Conservation (phyloP, 2,888 invertebrate genomes). For the Galerucella nymphaeae region DNA sequence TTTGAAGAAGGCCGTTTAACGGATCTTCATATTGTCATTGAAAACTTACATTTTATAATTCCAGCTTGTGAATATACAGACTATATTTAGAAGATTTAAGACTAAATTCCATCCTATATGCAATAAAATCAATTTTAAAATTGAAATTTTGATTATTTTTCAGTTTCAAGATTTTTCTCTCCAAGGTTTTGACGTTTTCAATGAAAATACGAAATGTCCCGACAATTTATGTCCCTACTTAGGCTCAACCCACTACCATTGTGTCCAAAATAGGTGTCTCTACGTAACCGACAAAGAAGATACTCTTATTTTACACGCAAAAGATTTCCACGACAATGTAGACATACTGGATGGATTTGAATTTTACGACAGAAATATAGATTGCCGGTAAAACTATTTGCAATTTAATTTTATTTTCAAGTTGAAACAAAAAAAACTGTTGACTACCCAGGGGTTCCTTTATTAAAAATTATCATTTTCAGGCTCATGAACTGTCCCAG, state of each 20-base stretch:
- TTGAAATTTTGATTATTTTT: conserved; percentile 35
- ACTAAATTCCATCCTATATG: too few relatives aligned
- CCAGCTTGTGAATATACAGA: too few relatives aligned
- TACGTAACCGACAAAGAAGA: conserved; percentile 84
- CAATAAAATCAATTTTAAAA: too few relatives aligned
- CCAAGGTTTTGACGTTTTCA: conserved; percentile 73
- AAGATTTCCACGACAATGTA: conserved; percentile 86
- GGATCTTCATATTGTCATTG: too few relatives aligned
- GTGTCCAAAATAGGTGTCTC: conserved; percentile 83
- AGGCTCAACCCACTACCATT: conserved; percentile 84
- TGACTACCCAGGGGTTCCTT: not conserved
- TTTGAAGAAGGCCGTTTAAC: too few relatives aligned
- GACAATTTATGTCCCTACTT: conserved; percentile 80
- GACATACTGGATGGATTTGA: conserved; percentile 88
- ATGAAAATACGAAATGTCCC: conserved; percentile 75
- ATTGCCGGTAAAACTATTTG: conserved; percentile 68
- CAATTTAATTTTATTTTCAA: not conserved
- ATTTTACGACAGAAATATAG: conserved; percentile 80
- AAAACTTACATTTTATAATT: too few relatives aligned
- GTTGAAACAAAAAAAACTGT: not conserved
- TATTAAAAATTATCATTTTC: not conserved
- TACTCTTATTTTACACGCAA: conserved; percentile 83
- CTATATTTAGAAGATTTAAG: too few relatives aligned
- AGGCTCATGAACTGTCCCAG: conserved; percentile 72
- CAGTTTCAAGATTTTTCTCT: conserved; percentile 68